Base-by-base conservation (phyloP, 2,888 invertebrate species). In the Byasa hedistus region DNA sequence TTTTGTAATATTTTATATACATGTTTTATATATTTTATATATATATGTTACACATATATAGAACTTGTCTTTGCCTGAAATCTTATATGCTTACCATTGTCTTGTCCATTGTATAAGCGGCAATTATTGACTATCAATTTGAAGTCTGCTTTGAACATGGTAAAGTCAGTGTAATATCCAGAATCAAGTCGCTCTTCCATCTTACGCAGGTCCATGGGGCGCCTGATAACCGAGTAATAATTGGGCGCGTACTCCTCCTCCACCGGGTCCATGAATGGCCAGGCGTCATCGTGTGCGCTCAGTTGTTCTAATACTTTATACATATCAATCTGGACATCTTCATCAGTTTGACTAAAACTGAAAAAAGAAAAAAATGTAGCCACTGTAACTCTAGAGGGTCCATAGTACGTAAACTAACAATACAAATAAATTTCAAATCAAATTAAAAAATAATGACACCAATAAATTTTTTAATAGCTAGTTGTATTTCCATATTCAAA, bases 181-280 rank as follows among this genome's bases (percentile, higher is more conserved):
- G 93, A 94, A 79, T 97, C 97, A 7, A 98, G 92, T 72, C 97
- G 94, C 72, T 96, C 96, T 82, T 97, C 97, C 96, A 98, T 97
- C 78, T 95, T 95, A 68, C 94, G 94, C 61, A 98, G 92, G 84
- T 97, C 97, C 97, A 98, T 98, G 0, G 98, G 98, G 72, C 95
- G 93, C 72, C 95, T 85, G 54, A 95, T 95, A 36, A 95, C 94
- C 0, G 95, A 93, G 79, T 95, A 95, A 81, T 95, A 96, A 84
- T 96, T 96, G 0, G 98, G 98, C 0, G 98, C 98, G 81, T 96
- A 97, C 79, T 97, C 96, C 81, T 98, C 98, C 77, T 98, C 97
- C 1, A 98, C 98, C 0, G 98, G 97, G 80, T 98, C 97, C 81
- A 96, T 93, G 86, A 98, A 98, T 0, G 98, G 98, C 98, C 98